These are phyloP conservation scores for Nematostella vectensis DNA, from an alignment of 92 coral and sea anemone genomes.

Conservation along the genomic window DNA sequence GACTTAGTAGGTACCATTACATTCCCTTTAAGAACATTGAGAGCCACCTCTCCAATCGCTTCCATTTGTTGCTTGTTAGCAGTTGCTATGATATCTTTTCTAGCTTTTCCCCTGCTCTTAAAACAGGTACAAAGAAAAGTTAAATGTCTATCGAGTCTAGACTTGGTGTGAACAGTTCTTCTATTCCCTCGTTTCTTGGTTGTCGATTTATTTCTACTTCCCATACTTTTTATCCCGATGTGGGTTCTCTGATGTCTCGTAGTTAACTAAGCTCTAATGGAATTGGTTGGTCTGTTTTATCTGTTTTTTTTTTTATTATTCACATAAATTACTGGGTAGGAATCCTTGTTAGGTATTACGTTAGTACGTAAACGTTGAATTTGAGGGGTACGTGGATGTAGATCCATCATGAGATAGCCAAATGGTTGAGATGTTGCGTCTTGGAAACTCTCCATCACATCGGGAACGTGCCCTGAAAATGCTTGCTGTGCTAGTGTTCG, in stretches of 20 bases:
- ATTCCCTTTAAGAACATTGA: not conserved
- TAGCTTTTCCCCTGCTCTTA: not conserved
- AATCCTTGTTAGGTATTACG: not conserved
- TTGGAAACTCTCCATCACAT: slow-evolving; percentile 12
- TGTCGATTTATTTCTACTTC: not conserved
- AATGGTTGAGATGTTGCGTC: slow-evolving; percentile 20
- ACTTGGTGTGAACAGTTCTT: not conserved
- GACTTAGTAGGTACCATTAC: not conserved
- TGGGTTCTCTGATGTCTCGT: not conserved
- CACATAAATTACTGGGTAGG: slow-evolving; percentile 6
- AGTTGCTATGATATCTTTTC: not conserved
- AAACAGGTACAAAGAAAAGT: not conserved
- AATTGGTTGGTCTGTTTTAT: slow-evolving; percentile 9
- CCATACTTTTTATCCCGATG: not conserved
- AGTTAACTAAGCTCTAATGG: slow-evolving; percentile 2
- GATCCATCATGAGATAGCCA: slow-evolving; percentile 9
- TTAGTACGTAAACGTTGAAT: slow-evolving; percentile 6
- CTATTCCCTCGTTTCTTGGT: not conserved
- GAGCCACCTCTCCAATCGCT: not conserved
- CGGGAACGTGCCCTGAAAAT: slow-evolving; percentile 15
- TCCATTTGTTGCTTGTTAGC: not conserved
- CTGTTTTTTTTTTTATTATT: slow-evolving; percentile 1
- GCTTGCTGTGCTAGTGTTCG: slow-evolving; percentile 15
- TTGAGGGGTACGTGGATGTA: slow-evolving; percentile 13
- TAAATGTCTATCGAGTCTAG: not conserved